Evolutionary conservation across 2,113 vertebrate genomes (phyloP).

Genomic region (Pedetes capensis): DNA sequence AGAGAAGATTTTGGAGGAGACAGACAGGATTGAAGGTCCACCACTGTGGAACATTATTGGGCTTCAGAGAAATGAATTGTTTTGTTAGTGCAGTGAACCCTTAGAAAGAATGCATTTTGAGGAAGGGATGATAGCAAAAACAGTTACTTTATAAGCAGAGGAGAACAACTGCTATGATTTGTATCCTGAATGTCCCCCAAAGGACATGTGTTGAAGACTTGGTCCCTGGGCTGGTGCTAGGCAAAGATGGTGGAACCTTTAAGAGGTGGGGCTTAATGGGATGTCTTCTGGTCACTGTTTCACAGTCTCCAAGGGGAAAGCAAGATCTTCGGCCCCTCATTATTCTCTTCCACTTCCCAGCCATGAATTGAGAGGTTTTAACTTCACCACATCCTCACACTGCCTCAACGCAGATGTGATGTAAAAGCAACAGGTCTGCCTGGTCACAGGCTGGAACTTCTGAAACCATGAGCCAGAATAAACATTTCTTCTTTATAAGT

Average conservation of each 20-base stretch:
- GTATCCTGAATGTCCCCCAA: background rate
- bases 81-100: background rate
- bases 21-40: accelerated
- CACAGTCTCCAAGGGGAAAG: background rate
- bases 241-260: too few species aligned
- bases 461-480: background rate
- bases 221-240: background rate
- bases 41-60: too few species aligned
- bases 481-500: background rate
- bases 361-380: background rate
- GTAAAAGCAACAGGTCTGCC: background rate
- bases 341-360: background rate
- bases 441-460: background rate
- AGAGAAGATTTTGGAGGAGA: background rate
- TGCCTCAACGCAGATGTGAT: background rate
- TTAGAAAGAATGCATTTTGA: background rate
- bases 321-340: accelerated
- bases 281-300: background rate
- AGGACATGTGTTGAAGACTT: background rate
- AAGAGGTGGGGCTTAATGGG: too few species aligned
- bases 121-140: background rate
- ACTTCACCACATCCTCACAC: background rate
- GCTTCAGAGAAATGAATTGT: background rate
- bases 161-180: background rate
- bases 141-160: background rate